Percentiles rank a stretch among this genome's conserved stretches.
phyloP scores from a whole-genome alignment of 2,113 vertebrate genomes.

The Hoplias malabaricus region DNA sequence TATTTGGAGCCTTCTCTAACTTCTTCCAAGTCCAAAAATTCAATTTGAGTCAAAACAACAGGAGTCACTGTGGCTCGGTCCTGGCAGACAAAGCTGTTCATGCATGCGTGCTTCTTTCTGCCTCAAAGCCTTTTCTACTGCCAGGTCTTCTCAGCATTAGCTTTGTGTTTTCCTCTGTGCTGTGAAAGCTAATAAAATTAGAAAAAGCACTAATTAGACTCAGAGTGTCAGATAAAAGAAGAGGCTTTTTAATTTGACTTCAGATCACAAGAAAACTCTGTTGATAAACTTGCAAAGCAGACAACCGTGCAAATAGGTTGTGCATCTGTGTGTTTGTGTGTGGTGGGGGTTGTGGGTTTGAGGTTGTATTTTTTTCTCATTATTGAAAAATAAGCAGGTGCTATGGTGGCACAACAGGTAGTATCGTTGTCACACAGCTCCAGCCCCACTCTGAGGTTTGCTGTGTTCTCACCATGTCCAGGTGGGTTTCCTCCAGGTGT shows the following conservation, averaged over 20 bases:
- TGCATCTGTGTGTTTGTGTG: no score
- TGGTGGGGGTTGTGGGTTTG: no score
- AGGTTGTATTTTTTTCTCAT: no score
- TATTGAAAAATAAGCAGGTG: no score
- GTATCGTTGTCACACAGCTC: no score
- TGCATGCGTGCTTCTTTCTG: slow-evolving; percentile 15
- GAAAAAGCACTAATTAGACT: not conserved
- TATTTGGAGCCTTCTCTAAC: not conserved
- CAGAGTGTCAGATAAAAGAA: not conserved
- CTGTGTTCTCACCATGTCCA: no score
- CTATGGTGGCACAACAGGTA: no score
- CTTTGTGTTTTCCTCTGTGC: not conserved
- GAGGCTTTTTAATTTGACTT: not conserved
- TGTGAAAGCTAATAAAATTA: not conserved
- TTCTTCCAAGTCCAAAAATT: not conserved
- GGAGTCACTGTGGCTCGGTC: slow-evolving; percentile 21
- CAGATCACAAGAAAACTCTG: not conserved
- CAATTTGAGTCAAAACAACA: slow-evolving; percentile 28
- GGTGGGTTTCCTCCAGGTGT: no score
- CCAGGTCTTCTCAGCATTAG: slow-evolving; percentile 6
- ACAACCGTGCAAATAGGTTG: not conserved
- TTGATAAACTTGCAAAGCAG: not conserved
- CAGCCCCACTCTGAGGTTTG: no score
- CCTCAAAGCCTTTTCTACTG: slow-evolving; percentile 24
- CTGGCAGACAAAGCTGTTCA: slow-evolving; percentile 24